Evolutionary conservation across 2,888 invertebrate species (phyloP).

Genomic region (Plagiodera versicolora): DNA sequence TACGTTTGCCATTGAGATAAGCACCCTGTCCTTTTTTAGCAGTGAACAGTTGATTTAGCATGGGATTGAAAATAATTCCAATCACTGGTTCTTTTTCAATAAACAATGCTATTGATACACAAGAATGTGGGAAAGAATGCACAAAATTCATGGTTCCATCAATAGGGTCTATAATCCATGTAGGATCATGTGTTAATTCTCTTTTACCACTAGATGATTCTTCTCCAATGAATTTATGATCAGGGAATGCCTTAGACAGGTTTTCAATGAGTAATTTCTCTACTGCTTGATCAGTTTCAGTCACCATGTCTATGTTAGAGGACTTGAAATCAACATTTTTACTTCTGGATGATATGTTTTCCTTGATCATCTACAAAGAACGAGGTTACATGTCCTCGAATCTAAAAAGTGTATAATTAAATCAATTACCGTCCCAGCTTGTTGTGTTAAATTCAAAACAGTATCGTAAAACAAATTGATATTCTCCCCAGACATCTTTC

Average conservation of each 20-base stretch:
- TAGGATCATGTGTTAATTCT: slow-evolving; percentile 84
- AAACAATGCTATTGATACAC: slow-evolving; percentile 84
- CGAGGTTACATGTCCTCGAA: too few relatives aligned
- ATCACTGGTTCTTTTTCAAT: slow-evolving; percentile 72
- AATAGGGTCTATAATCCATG: slow-evolving; percentile 97
- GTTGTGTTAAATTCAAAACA: not conserved
- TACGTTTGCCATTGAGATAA: slow-evolving; percentile 77
- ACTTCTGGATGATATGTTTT: slow-evolving; percentile 59
- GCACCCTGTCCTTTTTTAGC: slow-evolving; percentile 87
- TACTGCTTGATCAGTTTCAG: slow-evolving; percentile 92
- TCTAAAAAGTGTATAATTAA: not conserved
- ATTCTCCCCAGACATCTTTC: not conserved
- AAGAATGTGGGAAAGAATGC: slow-evolving; percentile 85
- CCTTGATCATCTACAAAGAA: slow-evolving; percentile 47
- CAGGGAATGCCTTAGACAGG: slow-evolving; percentile 70
- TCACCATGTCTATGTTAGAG: slow-evolving; percentile 90
- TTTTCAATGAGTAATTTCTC: slow-evolving; percentile 82
- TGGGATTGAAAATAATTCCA: slow-evolving; percentile 91
- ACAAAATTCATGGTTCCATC: slow-evolving; percentile 99
- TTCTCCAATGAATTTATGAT: slow-evolving; percentile 91
- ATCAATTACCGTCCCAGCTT: not conserved
- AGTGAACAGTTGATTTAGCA: slow-evolving; percentile 83
- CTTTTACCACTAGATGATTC: slow-evolving; percentile 68
- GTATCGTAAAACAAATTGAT: not conserved
- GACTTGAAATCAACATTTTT: slow-evolving; percentile 74